Conservation (phyloP, 2,888 invertebrate species). For the Blera fallax region DNA sequence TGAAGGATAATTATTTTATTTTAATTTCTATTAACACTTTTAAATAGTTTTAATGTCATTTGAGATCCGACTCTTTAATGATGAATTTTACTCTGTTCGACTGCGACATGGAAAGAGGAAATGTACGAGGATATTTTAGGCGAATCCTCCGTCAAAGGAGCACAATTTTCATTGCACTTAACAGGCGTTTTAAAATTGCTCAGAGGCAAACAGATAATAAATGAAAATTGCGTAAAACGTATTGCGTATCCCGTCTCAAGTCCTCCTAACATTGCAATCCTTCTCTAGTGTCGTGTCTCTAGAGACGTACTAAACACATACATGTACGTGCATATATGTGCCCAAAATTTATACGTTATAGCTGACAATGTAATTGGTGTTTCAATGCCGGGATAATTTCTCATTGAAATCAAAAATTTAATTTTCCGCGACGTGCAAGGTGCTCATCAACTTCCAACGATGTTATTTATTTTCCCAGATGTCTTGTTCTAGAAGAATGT, state of each 20-base stretch:
- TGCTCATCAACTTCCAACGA: constrained; percentile 15
- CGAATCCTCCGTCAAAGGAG: not conserved
- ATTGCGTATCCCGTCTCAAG: too few relatives aligned
- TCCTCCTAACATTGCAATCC: not conserved
- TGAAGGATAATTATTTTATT: not conserved
- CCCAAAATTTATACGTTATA: constrained; percentile 7
- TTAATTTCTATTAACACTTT: constrained; percentile 3
- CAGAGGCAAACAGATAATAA: not conserved
- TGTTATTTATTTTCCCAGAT: constrained; percentile 27
- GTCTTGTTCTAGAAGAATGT: not conserved
- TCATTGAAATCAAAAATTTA: constrained; percentile 34
- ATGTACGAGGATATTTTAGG: not conserved
- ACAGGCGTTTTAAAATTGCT: not conserved
- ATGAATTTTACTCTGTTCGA: not conserved
- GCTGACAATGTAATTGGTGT: constrained; percentile 21
- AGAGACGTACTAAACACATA: not conserved
- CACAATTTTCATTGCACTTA: not conserved
- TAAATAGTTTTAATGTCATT: constrained; percentile 9
- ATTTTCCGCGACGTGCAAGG: constrained; percentile 19
- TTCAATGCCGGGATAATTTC: constrained; percentile 19
- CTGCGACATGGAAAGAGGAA: not conserved
- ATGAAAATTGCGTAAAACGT: not conserved
- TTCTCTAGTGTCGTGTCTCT: not conserved
- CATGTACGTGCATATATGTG: not conserved
- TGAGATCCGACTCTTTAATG: not conserved